Evolutionary conservation across 2,888 invertebrate species (phyloP), one percentile per base, ranked within the genome.

Genomic region (Tinea pellionella): DNA sequence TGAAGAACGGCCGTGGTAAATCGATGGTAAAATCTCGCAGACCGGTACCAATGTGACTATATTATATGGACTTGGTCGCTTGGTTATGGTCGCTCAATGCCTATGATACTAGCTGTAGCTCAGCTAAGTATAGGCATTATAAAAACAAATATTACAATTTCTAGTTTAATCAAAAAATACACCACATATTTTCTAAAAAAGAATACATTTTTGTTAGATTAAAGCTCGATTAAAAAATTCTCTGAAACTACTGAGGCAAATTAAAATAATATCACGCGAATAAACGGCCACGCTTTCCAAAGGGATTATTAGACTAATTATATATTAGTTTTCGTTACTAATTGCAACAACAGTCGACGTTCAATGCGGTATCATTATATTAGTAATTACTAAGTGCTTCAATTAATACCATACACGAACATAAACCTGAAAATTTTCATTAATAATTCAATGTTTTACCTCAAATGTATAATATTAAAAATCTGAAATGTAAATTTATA

Each of bases 391-490:
- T 37, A 37, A 37, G 37, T 37, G 37, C 37, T n/a, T 37, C 37
- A 9, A 37, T 37, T 37, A 37, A 37, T 37, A 37, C 37, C 9
- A 37, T 37, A n/a, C 37, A 37, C 37, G 37, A 37, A 37, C 9
- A 37, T 42, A 41, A 60, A 60, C 81, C 78, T 74, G 77, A 69
- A 74, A 72, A 67, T 69, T 70, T 77, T 77, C 74, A 80, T 84
- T 80, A 82, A 84, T 80, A 80, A 80, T 82, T 78, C 79, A 80
- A 84, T 83, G 78, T 82, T 80, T 80, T 73, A 70, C 66, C 70
- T 69, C 73, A 70, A 74, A 81, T 82, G 81, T 79, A 78, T 77
- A 70, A 69, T 62, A 66, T 68, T 65, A 63, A 66, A 67, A 65
- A n/a, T n/a, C n/a, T n/a, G n/a, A n/a, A n/a, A n/a, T n/a, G n/a